Evolutionary conservation across 1,140 invertebrate genomes (phyloP).

Genomic region (Drosophila eugracilis): DNA sequence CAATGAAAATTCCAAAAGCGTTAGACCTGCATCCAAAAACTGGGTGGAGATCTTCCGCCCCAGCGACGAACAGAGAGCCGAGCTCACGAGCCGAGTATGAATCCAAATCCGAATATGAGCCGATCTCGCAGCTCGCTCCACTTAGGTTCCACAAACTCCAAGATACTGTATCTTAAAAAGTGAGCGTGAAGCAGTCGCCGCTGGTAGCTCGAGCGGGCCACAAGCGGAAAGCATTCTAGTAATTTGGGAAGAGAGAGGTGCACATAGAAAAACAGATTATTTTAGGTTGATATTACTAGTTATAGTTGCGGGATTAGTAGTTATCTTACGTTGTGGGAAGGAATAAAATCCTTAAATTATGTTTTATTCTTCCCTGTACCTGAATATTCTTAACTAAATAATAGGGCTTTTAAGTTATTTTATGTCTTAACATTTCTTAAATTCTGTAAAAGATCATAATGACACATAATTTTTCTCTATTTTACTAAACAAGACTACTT

Average conservation of each 20-base stretch:
- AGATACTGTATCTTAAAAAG: conserved; percentile 57
- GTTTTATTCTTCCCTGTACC: no score
- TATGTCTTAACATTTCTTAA: no score
- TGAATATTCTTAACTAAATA: no score
- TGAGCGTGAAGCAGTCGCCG: conserved; percentile 60
- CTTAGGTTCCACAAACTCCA: conserved; percentile 50
- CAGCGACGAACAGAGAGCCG: conserved; percentile 52
- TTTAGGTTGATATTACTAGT: background rate
- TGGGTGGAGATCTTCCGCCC: conserved; percentile 85
- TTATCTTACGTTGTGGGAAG: background rate
- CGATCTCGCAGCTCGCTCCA: conserved; percentile 53
- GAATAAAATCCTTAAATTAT: background rate
- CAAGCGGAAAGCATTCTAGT: conserved; percentile 31
- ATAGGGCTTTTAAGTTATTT: no score
- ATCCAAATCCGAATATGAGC: background rate
- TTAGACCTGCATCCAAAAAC: conserved; percentile 77
- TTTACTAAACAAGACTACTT: no score
- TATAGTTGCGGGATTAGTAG: background rate
- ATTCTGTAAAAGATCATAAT: no score
- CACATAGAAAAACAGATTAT: background rate
- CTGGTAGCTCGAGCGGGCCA: conserved; percentile 47
- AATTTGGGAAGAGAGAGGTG: conserved; percentile 13
- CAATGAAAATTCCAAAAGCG: conserved; percentile 75
- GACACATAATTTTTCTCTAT: no score
- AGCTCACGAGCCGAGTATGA: conserved; percentile 41